A percentile compares a stretch with the other conserved stretches of the same genome.
phyloP scores from a whole-genome alignment of 2,113 vertebrate species.

The Pseudorectes ferrugineus region DNA sequence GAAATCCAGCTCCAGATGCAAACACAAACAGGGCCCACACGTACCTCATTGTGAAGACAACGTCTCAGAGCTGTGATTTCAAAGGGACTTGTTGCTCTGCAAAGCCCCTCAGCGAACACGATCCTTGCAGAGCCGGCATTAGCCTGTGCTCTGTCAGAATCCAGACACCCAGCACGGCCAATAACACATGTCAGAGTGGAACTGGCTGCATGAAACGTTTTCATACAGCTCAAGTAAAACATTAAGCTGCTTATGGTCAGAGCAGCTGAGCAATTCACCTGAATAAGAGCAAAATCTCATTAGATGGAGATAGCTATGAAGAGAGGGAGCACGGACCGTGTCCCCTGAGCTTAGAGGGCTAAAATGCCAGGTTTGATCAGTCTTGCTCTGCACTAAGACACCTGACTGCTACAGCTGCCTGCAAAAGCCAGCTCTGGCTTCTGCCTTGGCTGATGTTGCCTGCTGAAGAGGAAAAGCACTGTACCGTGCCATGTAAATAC shows the following conservation, averaged over 20 bases:
- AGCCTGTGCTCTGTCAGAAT: not conserved
- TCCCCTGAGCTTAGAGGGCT: not conserved
- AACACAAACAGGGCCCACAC: not conserved
- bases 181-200: not conserved
- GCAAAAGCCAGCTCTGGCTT: not conserved
- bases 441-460: not conserved
- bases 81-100: not conserved
- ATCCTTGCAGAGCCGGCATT: not conserved
- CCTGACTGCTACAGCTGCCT: not conserved
- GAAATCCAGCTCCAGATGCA: not conserved
- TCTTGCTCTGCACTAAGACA: not conserved
- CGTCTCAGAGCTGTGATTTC: not conserved
- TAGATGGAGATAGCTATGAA: not conserved
- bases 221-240: not conserved
- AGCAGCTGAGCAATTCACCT: constrained; percentile 21
- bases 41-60: not conserved
- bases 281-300: constrained; percentile 35
- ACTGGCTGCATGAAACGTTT: not conserved
- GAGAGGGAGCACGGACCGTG: not conserved
- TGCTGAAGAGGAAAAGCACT: not conserved
- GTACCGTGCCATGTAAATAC: not conserved
- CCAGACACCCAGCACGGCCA: not conserved
- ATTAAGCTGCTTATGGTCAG: constrained; percentile 17
- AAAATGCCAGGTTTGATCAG: not conserved
- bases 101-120: not conserved